These are phyloP conservation scores for Acromyrmex echinatior DNA, from an alignment of 1,140 invertebrate genomes.

Conservation along the genomic window DNA sequence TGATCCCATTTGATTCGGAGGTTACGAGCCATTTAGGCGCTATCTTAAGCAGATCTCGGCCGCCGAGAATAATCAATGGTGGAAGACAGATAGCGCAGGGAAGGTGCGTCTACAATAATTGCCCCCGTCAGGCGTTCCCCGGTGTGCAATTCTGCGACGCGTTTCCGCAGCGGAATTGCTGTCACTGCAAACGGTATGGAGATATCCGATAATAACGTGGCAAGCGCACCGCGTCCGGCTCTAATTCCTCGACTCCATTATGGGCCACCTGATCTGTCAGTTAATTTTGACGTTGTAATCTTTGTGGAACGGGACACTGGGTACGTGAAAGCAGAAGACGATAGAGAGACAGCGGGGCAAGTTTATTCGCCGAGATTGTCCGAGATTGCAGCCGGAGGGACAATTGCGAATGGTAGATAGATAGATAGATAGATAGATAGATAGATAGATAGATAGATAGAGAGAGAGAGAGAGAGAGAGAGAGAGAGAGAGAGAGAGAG, in stretches of 20 bases:
- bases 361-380: constrained; percentile 56
- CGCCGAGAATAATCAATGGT: background rate
- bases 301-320: constrained; percentile 7
- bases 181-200: constrained; percentile 38
- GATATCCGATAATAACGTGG: constrained; percentile 71
- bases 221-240: constrained; percentile 44
- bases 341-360: background rate
- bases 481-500: background rate
- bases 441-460: background rate
- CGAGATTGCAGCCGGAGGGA: constrained; percentile 54
- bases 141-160: constrained; percentile 11
- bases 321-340: constrained; percentile 23
- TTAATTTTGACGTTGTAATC: constrained; percentile 63
- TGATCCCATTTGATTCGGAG: constrained; percentile 62
- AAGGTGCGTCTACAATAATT: constrained; percentile 50
- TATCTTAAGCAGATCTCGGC: constrained; percentile 56
- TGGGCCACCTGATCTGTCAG: constrained; percentile 60
- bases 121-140: constrained; percentile 7
- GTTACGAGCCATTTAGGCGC: constrained; percentile 35
- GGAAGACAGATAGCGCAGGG: background rate
- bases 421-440: too few relatives aligned
- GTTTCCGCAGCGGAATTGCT: constrained; percentile 50
- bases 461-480: background rate
- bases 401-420: constrained; percentile 15
- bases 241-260: constrained; percentile 62